Base-by-base conservation (phyloP, 2,888 invertebrate species). In the Kryphioiulus occultus region DNA sequence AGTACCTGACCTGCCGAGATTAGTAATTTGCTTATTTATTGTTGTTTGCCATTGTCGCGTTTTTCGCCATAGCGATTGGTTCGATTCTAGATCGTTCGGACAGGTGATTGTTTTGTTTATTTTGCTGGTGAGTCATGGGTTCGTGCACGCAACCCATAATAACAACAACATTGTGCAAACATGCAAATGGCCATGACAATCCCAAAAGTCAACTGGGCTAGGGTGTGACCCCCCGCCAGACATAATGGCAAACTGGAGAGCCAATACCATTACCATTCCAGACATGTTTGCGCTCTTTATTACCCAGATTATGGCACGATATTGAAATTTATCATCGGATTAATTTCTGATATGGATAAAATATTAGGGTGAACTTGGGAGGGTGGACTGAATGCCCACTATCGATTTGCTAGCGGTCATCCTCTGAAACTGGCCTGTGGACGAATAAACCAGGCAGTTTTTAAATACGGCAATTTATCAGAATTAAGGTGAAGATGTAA, bases 101-200 rank as follows among this genome's bases (percentile, higher is more conserved):
- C 68, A 68, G 68, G 68, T 68, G 68, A 68, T 26, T 68, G 68
- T 68, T 68, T 68, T 68, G 68, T 68, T 68, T 68, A 22, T 26
- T 68, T 26, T 0, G 68, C 10, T 10, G 68, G 68, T 68, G 68
- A 68, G 68, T 68, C 68, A 68, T 68, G 35, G 68, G 26, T 22
- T 68, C 68, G 68, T 68, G 68, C 68, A 68, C 10, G 22, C 10
- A 10, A 22, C 68, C 68, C 22, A 68, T 26, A 26, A 26, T 26
- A 26, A 68, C 68, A 68, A 26, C 68, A 26, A 68, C 68, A 68
- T 68, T 68, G 68, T 68, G 22, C 68, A 68, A 68, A 68, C 22
- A 68, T 68, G 68, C 68, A 68, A 68, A 68, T 68, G 12, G 26
- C 68, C 22, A 26, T 68, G 12, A 68, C 68, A 68, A 26, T 68